Evolutionary conservation across 2,113 vertebrate genomes (phyloP).

Genomic region (Rhagologus leucostigma): DNA sequence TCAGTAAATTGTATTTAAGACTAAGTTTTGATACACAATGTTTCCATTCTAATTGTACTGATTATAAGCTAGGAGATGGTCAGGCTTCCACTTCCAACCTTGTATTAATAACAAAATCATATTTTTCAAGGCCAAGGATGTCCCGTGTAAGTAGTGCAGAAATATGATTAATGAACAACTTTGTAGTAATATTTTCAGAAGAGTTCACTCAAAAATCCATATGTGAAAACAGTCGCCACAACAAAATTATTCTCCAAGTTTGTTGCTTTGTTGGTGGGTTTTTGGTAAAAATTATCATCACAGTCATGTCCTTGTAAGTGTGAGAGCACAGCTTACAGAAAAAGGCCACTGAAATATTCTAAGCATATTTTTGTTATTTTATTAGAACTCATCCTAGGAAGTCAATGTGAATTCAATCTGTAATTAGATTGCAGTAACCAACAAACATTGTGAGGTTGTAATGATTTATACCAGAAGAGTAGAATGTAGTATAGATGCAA

Average conservation of each 20-base stretch:
- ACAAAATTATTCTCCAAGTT: not conserved
- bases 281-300: not conserved
- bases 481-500: not conserved
- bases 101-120: not conserved
- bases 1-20: not conserved
- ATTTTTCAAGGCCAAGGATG: not conserved
- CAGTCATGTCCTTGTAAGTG: not conserved
- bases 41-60: not conserved
- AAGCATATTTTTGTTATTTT: not conserved
- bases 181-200: not conserved
- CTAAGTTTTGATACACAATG: not conserved
- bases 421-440: not conserved
- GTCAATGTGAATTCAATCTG: not conserved
- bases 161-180: not conserved
- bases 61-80: not conserved
- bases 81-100: not conserved
- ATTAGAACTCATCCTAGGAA: not conserved
- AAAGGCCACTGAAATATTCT: not conserved
- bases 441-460: not conserved
- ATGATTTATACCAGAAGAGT: not conserved
- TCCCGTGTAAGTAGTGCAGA: not conserved
- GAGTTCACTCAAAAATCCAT: not conserved
- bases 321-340: not conserved
- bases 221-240: not conserved
- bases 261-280: not conserved